Evolutionary conservation across 2,113 vertebrate genomes (phyloP), one percentile per base, ranked within the genome.

Genomic region (Amphiprion percula): DNA sequence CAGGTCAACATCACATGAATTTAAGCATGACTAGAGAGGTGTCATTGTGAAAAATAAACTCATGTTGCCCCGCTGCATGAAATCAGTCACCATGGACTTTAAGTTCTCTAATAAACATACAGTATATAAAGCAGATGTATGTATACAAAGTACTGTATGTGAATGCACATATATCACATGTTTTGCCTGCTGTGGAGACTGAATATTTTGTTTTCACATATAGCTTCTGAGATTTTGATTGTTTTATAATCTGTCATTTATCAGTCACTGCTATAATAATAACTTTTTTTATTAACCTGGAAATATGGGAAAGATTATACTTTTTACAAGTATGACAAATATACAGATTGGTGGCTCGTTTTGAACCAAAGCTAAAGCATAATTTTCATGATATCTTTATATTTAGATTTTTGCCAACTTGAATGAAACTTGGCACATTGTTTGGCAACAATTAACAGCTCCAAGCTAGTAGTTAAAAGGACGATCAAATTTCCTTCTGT

Each of bases 1-100:
- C 33, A 60, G 50, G 62, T 47, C 49, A n/a, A 47, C 26, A 79
- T 94, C 93, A 93, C 89, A 87, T 88, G 91, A 75, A 76, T 56
- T 62, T 12, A 16, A 88, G 87, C 84, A 86, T 93, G 92, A 91
- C 86, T 88, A 58, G 21, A 24, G 52, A 54, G 52, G 52, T 54
- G 12, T 49, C 47, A 49, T 15, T 44, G 41, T 50, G 19, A 28
- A 47, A 59, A 15, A 23, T 0, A 53, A 21, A 7, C 0, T 26
- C n/a, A n/a, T 69, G 44, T 33, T 44, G 12, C 26, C 19, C 19
- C 12, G 61, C 10, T 53, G 9, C 10, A 26, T n/a, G 12, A 69
- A 46, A 50, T 53, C 5, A 56, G 26, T 23, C 15, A 1, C 4
- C 6, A n/a, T 15, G 28, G 8, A 21, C 6, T 15, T 5, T 16